These are phyloP conservation scores for Caretta caretta DNA, from an alignment of 2,113 vertebrate genomes.

Conservation along the genomic window DNA sequence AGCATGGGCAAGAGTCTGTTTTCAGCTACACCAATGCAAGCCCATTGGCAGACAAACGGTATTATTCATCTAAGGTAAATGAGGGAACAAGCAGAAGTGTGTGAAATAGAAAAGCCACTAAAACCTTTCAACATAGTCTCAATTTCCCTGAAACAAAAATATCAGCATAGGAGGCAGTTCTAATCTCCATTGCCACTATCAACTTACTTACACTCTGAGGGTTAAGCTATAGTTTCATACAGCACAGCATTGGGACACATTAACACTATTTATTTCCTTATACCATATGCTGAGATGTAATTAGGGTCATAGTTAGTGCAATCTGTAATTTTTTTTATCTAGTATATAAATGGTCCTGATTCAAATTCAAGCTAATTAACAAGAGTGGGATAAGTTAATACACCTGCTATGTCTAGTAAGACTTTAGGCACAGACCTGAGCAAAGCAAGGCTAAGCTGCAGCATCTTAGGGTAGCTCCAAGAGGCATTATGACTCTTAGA, in stretches of 20 bases:
- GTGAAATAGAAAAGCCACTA: background rate
- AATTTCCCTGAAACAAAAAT: background rate
- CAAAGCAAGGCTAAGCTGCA: background rate
- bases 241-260: background rate
- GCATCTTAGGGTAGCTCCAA: background rate
- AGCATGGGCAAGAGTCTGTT: background rate
- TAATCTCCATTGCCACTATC: background rate
- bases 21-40: background rate
- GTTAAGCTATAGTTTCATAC: background rate
- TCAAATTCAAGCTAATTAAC: background rate
- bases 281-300: background rate
- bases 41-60: background rate
- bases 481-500: background rate
- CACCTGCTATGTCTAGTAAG: background rate
- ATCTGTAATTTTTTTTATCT: background rate
- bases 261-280: background rate
- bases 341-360: background rate
- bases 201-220: background rate
- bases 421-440: rapidly evolving
- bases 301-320: background rate
- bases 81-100: background rate
- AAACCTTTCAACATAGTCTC: background rate
- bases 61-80: background rate
- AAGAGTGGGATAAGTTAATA: background rate
- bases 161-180: background rate